Evolutionary conservation across 2,888 invertebrate species (phyloP).

Genomic region (Apocheima hispidaria): DNA sequence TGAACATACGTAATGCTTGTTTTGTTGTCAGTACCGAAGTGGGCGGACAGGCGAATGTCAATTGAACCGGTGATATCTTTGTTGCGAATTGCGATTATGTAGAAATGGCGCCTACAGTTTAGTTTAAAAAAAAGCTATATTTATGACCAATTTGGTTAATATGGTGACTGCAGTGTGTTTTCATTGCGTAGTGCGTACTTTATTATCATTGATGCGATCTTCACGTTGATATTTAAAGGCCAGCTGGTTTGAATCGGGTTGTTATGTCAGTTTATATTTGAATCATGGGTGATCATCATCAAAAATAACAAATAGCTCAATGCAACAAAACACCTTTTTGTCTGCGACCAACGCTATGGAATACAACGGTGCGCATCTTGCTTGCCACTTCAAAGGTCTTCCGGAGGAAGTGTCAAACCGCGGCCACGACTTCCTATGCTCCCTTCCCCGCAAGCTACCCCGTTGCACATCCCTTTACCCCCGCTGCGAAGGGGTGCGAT

Average conservation of each 20-base stretch:
- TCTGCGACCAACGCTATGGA: conserved; percentile 29
- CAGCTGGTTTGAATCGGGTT: background rate
- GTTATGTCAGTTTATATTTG: background rate
- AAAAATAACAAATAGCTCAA: conserved; percentile 4
- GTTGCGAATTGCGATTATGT: conserved; percentile 33
- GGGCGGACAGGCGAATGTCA: conserved; percentile 41
- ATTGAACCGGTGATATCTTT: conserved; percentile 42
- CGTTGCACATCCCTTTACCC: conserved; percentile 51
- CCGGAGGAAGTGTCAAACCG: conserved; percentile 85
- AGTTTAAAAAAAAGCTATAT: conserved; percentile 14
- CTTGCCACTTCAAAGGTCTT: conserved; percentile 79
- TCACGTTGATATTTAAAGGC: conserved; percentile 1
- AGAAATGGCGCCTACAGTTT: conserved; percentile 23
- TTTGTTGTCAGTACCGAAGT: conserved; percentile 41
- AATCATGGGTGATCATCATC: too few species aligned
- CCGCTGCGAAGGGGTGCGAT: conserved; percentile 59
- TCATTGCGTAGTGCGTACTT: conserved; percentile 1
- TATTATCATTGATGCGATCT: background rate
- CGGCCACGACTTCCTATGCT: conserved; percentile 75
- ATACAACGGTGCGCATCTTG: conserved; percentile 58
- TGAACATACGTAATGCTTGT: conserved; percentile 42
- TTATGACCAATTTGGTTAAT: conserved; percentile 2
- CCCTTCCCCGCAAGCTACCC: conserved; percentile 52
- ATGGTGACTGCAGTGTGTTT: background rate
- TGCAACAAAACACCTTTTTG: conserved; percentile 7